Evolutionary conservation across 2,797 vertebrate genomes (phyloP), one percentile per base, ranked within the genome.

Genomic region (Epinephelus awoara): DNA sequence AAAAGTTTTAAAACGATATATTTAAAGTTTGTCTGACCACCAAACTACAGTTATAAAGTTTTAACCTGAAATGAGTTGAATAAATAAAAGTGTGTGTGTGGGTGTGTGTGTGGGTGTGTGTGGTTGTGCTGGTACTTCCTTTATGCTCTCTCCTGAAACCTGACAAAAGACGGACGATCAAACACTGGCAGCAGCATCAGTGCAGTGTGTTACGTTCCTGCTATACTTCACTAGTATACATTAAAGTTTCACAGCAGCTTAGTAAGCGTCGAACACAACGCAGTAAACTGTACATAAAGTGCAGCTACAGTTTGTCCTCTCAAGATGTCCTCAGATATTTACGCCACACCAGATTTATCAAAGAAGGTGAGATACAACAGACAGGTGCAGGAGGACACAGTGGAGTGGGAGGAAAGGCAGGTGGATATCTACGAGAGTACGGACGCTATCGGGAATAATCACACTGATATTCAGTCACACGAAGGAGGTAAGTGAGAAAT

Each of bases 251-350:
- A 38, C 8, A 40, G 44, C 27, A 66, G 27, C 44, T 19, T 1
- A 50, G 63, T 29, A 13, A 64, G 46, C 3, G 19, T 8, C n/a
- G 11, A 21, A 15, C 47, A 38, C 44, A 29, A 34, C 1, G 34
- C 56, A n/a, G 56, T 58, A 3, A 57, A 8, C 18, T 38, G 56
- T 34, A 19, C 34, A 29, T 57, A 17, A 34, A 34, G 55, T 34
- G 29, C 29, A 34, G 29, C 29, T 7, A 34, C 29, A 34, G 29
- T 34, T 7, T 34, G 29, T 34, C 15, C 18, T 65, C 21, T 55
- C 27, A 68, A 42, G 21, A 71, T 80, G 72, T 49, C 61, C 7
- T 44, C 50, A 44, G 62, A 72, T 34, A 67, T 76, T 71, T 81
- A 61, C 15, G 5, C 61, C 14, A 23, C 17, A 55, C 40, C 49